Base-by-base conservation (phyloP, 2,113 vertebrate species). In the Bubo blakistoni region DNA sequence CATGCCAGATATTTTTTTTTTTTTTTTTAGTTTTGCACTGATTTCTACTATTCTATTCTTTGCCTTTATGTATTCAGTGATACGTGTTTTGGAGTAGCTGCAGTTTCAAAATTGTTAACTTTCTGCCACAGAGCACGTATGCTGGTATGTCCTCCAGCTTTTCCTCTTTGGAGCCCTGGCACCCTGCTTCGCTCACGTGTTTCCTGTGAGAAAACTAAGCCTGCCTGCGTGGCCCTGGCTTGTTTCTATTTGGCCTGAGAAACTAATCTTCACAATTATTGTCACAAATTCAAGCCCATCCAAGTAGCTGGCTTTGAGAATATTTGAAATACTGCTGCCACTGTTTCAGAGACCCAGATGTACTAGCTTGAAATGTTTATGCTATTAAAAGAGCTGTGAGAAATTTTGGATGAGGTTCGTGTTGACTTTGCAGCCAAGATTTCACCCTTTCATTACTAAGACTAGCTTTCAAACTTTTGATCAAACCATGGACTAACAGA, bases 241-340 rank as follows among this genome's bases (percentile, higher is more conserved):
- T 77, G 46, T 63, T 95, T 92, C 74, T 95, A 25, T 58, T 94
- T 96, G 94, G 91, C 91, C 78, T 67, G 78, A 90, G 89, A 86
- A 74, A n/a, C 67, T 77, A 26, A 91, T 87, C 89, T 90, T 90
- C 84, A 67, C 74, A 76, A 88, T 95, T 94, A 90, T 59, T 90
- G 91, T 90, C 85, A 66, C 76, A 84, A 85, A 85, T 96, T 95
- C 89, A 95, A 95, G 71, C 54, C 62, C 79, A 92, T 97, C 87
- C 84, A 96, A 97, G 59, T 92, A 70, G 73, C 67, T 96, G 93
- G 82, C 96, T 95, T 94, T 80, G 62, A 96, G 94, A 83, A 69
- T 92, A 80, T 92, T 91, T 95, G 74, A 95, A 91, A 97, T 95
- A 97, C 94, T 96, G 89, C 86, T 94, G 59, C 67, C 76, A 92